Conservation (phyloP, 2,888 invertebrate genomes). For the Rhingia campestris region DNA sequence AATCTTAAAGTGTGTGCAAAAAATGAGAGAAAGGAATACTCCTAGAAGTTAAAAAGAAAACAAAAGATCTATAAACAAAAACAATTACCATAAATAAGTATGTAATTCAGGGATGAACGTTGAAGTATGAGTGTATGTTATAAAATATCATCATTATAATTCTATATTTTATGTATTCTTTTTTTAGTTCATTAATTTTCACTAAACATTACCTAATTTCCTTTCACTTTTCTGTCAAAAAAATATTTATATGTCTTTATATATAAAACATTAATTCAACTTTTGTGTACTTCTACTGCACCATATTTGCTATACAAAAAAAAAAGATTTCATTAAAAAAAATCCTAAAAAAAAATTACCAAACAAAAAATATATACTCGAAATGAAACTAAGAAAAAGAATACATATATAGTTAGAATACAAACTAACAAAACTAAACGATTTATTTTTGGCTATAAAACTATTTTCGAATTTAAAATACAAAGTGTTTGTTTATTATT, state of each 20-base stretch:
- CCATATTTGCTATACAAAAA: slow-evolving; percentile 67
- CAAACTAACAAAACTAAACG: slow-evolving; percentile 13
- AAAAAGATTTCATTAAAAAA: slow-evolving; percentile 26
- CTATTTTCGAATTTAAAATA: slow-evolving; percentile 1
- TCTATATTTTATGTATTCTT: slow-evolving; percentile 5
- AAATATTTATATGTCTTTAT: slow-evolving; percentile 11
- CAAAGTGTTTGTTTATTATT: neutral
- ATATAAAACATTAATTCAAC: slow-evolving; percentile 37
- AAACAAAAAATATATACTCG: slow-evolving; percentile 54
- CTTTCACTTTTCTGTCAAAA: slow-evolving; percentile 25
- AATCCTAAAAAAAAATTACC: slow-evolving; percentile 28
- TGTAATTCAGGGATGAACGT: slow-evolving; percentile 71
- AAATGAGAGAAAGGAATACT: slow-evolving; percentile 31
- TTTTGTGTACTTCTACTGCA: slow-evolving; percentile 67
- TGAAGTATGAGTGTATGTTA: slow-evolving; percentile 62
- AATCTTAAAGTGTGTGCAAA: slow-evolving; percentile 51
- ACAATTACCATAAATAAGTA: slow-evolving; percentile 56
- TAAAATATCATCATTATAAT: slow-evolving; percentile 30
- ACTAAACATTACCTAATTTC: neutral
- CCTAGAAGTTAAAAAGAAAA: slow-evolving; percentile 35
- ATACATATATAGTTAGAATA: slow-evolving; percentile 44
- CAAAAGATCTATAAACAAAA: slow-evolving; percentile 69
- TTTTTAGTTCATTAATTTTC: neutral
- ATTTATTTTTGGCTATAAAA: slow-evolving; percentile 1
- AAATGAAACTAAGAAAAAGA: slow-evolving; percentile 45